These are phyloP conservation scores for Cydia fagiglandana DNA, from an alignment of 1,140 invertebrate genomes.

Conservation along the genomic window DNA sequence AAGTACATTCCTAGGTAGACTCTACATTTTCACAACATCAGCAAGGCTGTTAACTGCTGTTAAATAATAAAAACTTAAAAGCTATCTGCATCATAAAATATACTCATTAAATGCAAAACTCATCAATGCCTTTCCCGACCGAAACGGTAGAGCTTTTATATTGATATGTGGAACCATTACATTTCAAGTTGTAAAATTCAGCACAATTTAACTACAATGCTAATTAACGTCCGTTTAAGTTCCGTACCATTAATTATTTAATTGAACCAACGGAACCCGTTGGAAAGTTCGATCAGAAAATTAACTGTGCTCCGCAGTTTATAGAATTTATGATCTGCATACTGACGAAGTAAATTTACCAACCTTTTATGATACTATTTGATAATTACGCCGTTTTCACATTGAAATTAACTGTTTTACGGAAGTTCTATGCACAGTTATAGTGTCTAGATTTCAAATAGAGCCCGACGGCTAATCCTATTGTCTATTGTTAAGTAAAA, in stretches of 20 bases:
- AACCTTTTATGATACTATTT: not conserved
- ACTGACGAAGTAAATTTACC: not conserved
- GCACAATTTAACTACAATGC: not conserved
- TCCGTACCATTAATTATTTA: constrained; percentile 9
- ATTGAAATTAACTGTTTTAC: not conserved
- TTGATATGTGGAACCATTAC: not conserved
- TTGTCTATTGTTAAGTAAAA: too few relatives aligned
- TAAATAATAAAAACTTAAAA: too few relatives aligned
- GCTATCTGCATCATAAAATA: not conserved
- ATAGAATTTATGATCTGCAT: not conserved
- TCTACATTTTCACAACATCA: too few relatives aligned
- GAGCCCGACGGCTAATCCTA: too few relatives aligned
- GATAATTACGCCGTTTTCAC: not conserved
- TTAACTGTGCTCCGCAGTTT: not conserved
- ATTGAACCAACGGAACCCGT: constrained; percentile 5
- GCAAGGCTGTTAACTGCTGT: too few relatives aligned
- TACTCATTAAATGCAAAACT: not conserved
- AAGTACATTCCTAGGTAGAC: too few relatives aligned
- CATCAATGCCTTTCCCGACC: not conserved
- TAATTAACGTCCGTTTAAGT: constrained; percentile 4
- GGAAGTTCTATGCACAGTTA: not conserved
- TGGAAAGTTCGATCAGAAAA: constrained; percentile 14
- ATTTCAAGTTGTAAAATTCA: not conserved
- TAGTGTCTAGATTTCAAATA: too few relatives aligned
- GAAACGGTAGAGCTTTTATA: not conserved